phyloP scores from a whole-genome alignment of 2,888 invertebrate genomes.

The Campoplex capitator region DNA sequence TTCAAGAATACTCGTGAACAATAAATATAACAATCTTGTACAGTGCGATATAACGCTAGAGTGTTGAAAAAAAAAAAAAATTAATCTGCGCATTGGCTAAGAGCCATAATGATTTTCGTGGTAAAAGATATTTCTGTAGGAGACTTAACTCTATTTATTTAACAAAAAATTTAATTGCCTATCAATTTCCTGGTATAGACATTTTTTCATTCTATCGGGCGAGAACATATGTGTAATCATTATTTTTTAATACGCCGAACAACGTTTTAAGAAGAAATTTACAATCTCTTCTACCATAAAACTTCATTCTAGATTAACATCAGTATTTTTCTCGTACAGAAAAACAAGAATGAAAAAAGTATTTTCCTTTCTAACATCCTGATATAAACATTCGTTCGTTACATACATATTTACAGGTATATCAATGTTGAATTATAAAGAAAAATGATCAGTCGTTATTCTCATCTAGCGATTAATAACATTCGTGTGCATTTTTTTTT shows the following conservation, averaged over 20 bases:
- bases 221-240: background rate
- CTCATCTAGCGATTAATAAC: constrained; percentile 51
- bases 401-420: constrained; percentile 17
- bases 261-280: background rate
- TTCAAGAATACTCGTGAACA: constrained; percentile 9
- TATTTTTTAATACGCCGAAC: background rate
- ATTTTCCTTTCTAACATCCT: background rate
- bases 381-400: constrained; percentile 1
- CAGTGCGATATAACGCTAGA: background rate
- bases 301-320: too few species aligned
- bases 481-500: constrained; percentile 30
- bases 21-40: background rate
- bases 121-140: background rate
- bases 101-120: background rate
- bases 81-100: background rate
- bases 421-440: constrained; percentile 13
- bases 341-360: background rate
- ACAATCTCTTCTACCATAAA: background rate
- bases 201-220: background rate
- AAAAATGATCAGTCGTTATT: constrained; percentile 59
- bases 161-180: background rate
- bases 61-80: background rate
- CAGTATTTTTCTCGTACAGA: background rate
- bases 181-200: background rate
- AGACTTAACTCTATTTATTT: background rate